These are phyloP conservation scores for Caenorhabditis sp. DNA, from an alignment of 2,888 invertebrate genomes.

Conservation along the genomic window DNA sequence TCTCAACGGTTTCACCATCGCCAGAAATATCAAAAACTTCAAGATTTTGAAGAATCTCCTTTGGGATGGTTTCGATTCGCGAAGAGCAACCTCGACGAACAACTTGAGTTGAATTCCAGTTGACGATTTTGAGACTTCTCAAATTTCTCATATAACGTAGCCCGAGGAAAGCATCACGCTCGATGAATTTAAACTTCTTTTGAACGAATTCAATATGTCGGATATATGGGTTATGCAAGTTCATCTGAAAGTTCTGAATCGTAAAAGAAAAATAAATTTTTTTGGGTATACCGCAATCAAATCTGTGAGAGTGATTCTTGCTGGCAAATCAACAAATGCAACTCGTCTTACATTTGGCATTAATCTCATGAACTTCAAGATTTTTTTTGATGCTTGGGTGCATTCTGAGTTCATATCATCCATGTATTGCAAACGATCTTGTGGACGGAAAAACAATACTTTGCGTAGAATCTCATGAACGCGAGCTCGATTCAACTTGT, in stretches of 20 bases:
- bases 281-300: slow-evolving; percentile 16
- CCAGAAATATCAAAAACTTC: slow-evolving; percentile 22
- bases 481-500: not conserved
- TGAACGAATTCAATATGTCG: slow-evolving; percentile 4
- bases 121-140: slow-evolving; percentile 15
- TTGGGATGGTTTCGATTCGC: slow-evolving; percentile 21
- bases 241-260: not conserved
- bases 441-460: not conserved
- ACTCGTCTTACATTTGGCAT: slow-evolving; percentile 16
- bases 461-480: not conserved
- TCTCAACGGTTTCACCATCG: slow-evolving; percentile 24
- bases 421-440: not conserved
- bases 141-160: slow-evolving; percentile 20
- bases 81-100: slow-evolving; percentile 21
- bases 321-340: slow-evolving; percentile 16
- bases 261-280: not conserved
- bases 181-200: slow-evolving; percentile 11
- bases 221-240: not conserved
- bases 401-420: not conserved
- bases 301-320: slow-evolving; percentile 12
- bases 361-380: slow-evolving; percentile 15
- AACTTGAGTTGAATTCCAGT: slow-evolving; percentile 22
- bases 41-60: slow-evolving; percentile 14
- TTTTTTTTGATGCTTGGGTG: not conserved
- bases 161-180: slow-evolving; percentile 13